Base-by-base conservation (phyloP, 2,888 invertebrate genomes). In the Apodemia zela region DNA sequence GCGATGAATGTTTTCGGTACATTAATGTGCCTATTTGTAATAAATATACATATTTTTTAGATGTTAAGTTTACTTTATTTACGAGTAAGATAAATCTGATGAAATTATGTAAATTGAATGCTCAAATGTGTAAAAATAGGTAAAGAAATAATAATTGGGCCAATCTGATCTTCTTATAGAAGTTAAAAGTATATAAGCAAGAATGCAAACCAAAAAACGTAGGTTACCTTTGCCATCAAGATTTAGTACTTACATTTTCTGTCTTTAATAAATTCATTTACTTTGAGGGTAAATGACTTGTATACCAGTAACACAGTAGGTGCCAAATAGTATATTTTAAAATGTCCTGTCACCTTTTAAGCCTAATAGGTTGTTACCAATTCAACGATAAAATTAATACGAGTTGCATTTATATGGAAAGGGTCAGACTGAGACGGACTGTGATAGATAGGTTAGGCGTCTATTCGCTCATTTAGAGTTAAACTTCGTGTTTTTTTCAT, bases 361-460 rank as follows among this genome's bases (percentile, higher is more conserved):
- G 84, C 81, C 80, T 88, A 88, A 84, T 87, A 88, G 84, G 80
- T 87, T 88, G 89, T 90, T 90, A 89, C 90, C 90, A 89, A 87
- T 83, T 83, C 84, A 80, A 81, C 79, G 80, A 87, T 79, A 82
- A 85, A 82, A 82, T 79, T 79, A 45, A 45, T 45, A 54, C 54
- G 87, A 82, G 80, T 87, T 85, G 88, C 90, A 88, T 89, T 90
- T 89, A 88, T 76, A 72, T 73, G 89, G 87, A 86, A 90, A 84
- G 89, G 89, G 86, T 89, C 90, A 87, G 91, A 91, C 91, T 91
- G 91, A 91, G 87, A 87, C 85, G 91, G 90, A 91, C 91, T 91
- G 91, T 91, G 91, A 91, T 91, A 91, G 89, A 74, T 89, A 91
- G 82, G 88, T 87, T 88, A 91, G 85, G 82, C 79, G 81, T 83